These are phyloP conservation scores for Cichlasoma orientale DNA, from an alignment of 2,797 vertebrate genomes.

Conservation along the genomic window DNA sequence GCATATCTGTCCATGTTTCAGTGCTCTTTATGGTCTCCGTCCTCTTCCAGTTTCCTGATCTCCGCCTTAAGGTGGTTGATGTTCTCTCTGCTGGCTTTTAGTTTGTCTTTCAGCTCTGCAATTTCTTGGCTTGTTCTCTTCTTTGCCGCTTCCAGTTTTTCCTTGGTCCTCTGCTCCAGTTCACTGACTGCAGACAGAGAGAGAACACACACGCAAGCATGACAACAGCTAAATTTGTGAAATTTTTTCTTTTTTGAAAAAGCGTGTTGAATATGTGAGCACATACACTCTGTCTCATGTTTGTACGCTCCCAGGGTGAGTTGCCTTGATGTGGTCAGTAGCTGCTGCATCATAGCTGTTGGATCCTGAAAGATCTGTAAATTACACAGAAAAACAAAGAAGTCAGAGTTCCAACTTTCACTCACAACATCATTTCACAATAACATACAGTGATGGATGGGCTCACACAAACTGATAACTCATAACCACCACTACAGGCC, in stretches of 20 bases:
- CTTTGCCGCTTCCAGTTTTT: constrained; percentile 94
- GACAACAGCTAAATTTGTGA: background rate
- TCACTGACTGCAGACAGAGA: constrained; percentile 84
- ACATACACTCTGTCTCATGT: constrained; percentile 98
- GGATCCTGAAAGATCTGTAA: constrained; percentile 98
- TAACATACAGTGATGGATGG: background rate
- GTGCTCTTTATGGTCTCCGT: constrained; percentile 93
- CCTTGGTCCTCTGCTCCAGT: constrained; percentile 93
- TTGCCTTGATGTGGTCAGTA: constrained; percentile 94
- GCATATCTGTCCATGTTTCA: constrained; percentile 52
- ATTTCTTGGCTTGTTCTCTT: constrained; percentile 98
- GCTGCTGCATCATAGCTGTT: constrained; percentile 98
- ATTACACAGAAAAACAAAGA: background rate
- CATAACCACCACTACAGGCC: background rate
- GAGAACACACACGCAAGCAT: background rate
- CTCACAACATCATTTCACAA: background rate
- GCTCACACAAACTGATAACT: background rate
- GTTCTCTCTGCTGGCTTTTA: constrained; percentile 97
- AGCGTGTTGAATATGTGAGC: background rate
- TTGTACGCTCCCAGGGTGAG: constrained; percentile 96
- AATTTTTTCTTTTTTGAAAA: background rate
- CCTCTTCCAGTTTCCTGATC: constrained; percentile 95
- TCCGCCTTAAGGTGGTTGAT: constrained; percentile 96
- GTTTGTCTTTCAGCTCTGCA: constrained; percentile 93
- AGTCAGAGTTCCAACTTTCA: background rate